Evolutionary conservation across 1,140 invertebrate genomes (phyloP).

Genomic region (Trinorchestia longiramus): DNA sequence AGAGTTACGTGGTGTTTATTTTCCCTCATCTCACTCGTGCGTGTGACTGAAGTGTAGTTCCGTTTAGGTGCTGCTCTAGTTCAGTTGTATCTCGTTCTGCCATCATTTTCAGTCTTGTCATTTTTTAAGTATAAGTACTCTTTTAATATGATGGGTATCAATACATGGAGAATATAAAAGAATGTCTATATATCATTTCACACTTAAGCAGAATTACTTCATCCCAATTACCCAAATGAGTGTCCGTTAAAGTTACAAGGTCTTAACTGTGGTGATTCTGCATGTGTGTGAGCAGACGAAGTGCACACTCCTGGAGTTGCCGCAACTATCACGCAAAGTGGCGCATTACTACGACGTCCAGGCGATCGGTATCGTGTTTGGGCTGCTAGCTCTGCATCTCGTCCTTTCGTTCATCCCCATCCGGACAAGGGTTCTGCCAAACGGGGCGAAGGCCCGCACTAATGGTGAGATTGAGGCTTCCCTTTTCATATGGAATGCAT

Average conservation of each 20-base stretch:
- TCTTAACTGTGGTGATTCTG: neutral
- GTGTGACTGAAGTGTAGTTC: too few relatives aligned
- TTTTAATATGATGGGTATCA: too few relatives aligned
- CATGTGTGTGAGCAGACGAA: slow-evolving; percentile 56
- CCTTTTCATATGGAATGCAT: too few relatives aligned
- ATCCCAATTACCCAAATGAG: too few relatives aligned
- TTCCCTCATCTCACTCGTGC: neutral
- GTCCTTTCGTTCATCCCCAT: slow-evolving; percentile 59
- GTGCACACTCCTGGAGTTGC: slow-evolving; percentile 61
- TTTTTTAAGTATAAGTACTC: too few relatives aligned
- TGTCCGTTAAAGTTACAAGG: too few relatives aligned
- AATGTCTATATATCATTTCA: too few relatives aligned
- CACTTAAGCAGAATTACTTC: too few relatives aligned
- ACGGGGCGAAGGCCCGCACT: slow-evolving; percentile 55
- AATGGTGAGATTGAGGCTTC: slow-evolving; percentile 57
- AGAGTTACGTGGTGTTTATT: neutral
- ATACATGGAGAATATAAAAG: too few relatives aligned
- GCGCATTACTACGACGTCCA: slow-evolving; percentile 58
- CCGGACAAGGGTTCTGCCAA: slow-evolving; percentile 54
- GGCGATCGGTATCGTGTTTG: slow-evolving; percentile 55
- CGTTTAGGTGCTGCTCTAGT: too few relatives aligned
- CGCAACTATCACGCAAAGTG: slow-evolving; percentile 50
- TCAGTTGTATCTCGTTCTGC: neutral
- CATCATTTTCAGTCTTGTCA: too few relatives aligned
- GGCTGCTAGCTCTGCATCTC: slow-evolving; percentile 52